Percentiles rank a stretch among this genome's conserved stretches.
Evolutionary conservation across 92 coral and sea anemone species (phyloP).

Genomic region (Porites rus): DNA sequence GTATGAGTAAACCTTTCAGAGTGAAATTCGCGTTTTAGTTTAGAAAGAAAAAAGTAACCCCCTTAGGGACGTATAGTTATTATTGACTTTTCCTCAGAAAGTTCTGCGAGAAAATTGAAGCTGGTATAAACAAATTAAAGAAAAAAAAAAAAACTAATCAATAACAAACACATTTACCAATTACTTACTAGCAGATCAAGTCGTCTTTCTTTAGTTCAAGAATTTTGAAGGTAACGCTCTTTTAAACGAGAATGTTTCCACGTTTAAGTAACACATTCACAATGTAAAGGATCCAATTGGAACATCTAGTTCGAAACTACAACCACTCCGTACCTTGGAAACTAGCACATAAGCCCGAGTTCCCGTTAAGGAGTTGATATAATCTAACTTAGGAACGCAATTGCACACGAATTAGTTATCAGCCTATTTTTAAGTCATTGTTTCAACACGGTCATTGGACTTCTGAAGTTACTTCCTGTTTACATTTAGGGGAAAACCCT

Average conservation of each 20-base stretch:
- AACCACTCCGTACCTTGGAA: neutral
- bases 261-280: neutral
- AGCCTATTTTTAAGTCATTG: neutral
- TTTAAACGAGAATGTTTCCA: slow-evolving; percentile 12
- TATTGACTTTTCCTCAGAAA: too few relatives aligned
- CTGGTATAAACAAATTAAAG: neutral
- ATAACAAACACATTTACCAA: neutral
- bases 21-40: too few relatives aligned
- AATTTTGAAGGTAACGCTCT: neutral
- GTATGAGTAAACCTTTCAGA: too few relatives aligned
- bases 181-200: slow-evolving; percentile 13
- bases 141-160: neutral
- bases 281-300: neutral
- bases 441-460: neutral
- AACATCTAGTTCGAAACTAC: neutral
- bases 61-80: too few relatives aligned
- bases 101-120: too few relatives aligned
- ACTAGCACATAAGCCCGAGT: neutral
- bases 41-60: too few relatives aligned
- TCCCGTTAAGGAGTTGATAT: neutral
- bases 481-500: slow-evolving; percentile 27
- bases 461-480: slow-evolving; percentile 24
- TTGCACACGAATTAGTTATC: neutral
- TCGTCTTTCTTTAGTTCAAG: neutral
- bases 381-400: neutral